Conservation (phyloP, 1,140 invertebrate genomes). For the Cardiocondyla obscurior region DNA sequence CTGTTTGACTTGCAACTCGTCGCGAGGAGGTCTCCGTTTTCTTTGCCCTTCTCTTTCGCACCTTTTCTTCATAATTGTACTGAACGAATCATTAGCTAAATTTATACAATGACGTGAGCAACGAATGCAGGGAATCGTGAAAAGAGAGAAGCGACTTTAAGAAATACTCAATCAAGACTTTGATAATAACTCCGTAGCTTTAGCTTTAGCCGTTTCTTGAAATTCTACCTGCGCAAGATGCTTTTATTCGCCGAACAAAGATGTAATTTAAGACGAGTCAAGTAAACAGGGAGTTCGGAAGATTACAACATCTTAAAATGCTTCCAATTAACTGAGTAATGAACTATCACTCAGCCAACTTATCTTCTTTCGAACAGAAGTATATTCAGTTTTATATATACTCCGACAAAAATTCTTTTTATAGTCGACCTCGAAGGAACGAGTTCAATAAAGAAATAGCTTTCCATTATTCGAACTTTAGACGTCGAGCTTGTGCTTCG, state of each 20-base stretch:
- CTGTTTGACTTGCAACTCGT: slow-evolving; percentile 55
- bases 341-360: not conserved
- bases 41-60: not conserved
- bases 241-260: slow-evolving; percentile 44
- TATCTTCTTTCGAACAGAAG: not conserved
- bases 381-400: not conserved
- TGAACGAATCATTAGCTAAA: not conserved
- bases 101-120: not conserved
- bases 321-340: not conserved
- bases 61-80: not conserved
- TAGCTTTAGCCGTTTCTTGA: slow-evolving; percentile 36
- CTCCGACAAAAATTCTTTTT: not conserved
- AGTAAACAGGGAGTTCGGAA: not conserved
- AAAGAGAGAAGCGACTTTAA: not conserved
- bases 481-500: not conserved
- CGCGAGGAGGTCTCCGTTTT: not conserved
- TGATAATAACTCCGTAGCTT: not conserved
- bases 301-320: slow-evolving; percentile 2
- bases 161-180: slow-evolving; percentile 13
- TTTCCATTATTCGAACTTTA: not conserved
- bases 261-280: not conserved
- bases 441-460: not conserved
- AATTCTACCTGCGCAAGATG: slow-evolving; percentile 32
- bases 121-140: not conserved
- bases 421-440: not conserved